Conservation (phyloP, 2,797 vertebrate species). For the Alca torda region DNA sequence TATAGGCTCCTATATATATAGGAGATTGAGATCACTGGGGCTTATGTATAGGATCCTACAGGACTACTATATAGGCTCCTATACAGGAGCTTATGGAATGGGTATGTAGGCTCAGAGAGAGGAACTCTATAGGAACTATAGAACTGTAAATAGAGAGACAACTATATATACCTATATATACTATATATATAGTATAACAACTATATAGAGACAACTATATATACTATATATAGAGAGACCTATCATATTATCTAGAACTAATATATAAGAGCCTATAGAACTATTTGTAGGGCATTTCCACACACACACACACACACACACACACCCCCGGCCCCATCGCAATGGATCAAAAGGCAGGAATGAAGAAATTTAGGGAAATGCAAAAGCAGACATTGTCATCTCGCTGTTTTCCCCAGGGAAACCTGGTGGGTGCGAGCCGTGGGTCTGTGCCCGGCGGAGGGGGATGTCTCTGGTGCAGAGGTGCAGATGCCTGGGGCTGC, state of each 20-base stretch:
- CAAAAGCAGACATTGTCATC: background rate
- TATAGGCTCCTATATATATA: background rate
- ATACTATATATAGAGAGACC: background rate
- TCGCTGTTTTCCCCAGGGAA: background rate
- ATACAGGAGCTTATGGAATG: background rate
- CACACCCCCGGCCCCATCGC: background rate
- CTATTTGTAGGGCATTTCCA: background rate
- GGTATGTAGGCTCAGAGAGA: background rate
- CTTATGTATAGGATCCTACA: background rate
- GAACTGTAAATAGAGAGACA: background rate
- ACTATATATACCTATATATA: background rate
- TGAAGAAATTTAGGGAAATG: background rate
- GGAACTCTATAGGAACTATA: background rate
- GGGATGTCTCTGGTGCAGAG: background rate
- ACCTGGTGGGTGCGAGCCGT: accelerated
- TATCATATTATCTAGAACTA: background rate
- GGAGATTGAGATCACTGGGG: background rate
- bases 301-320: too few relatives aligned
- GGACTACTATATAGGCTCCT: background rate
- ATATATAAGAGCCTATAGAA: background rate
- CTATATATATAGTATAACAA: too few relatives aligned
- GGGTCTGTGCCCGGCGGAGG: accelerated
- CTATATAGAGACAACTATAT: too few relatives aligned
- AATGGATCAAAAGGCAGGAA: background rate
- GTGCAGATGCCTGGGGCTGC: background rate